A percentile compares a stretch with the other conserved stretches of the same genome.
Conservation (phyloP, 2,888 invertebrate genomes). For the Cheilosia urbana region DNA sequence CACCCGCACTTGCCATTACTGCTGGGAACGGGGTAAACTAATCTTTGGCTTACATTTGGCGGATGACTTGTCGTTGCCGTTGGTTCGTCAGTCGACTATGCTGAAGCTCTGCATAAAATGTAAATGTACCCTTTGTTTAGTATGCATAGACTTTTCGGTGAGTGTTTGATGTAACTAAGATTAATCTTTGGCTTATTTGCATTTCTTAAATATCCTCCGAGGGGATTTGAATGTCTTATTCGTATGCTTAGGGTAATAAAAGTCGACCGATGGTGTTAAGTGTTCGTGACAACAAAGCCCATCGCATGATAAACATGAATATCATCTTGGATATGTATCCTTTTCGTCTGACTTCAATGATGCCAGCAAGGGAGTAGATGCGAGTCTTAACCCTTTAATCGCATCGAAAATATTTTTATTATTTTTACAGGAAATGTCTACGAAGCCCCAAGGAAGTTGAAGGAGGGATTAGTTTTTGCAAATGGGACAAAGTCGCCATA, state of each 20-base stretch:
- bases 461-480: no score
- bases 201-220: slow-evolving; percentile 74
- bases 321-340: slow-evolving; percentile 61
- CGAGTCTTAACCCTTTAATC: slow-evolving; percentile 50
- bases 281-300: slow-evolving; percentile 74
- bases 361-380: slow-evolving; percentile 9
- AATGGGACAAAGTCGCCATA: no score
- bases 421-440: background rate
- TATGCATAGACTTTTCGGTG: slow-evolving; percentile 75
- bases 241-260: slow-evolving; percentile 74
- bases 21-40: slow-evolving; percentile 63
- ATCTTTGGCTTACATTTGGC: slow-evolving; percentile 68
- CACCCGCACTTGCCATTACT: slow-evolving; percentile 1
- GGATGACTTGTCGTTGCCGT: slow-evolving; percentile 69
- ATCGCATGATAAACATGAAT: slow-evolving; percentile 68
- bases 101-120: slow-evolving; percentile 61
- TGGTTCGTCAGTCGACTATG: slow-evolving; percentile 29
- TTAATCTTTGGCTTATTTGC: slow-evolving; percentile 75
- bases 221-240: slow-evolving; percentile 74
- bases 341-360: slow-evolving; percentile 11
- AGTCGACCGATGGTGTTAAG: slow-evolving; percentile 73
- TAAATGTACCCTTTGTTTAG: slow-evolving; percentile 73
- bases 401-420: slow-evolving; percentile 23
- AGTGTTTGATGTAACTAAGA: slow-evolving; percentile 75
- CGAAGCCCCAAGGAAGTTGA: background rate